phyloP scores from a whole-genome alignment of 2,888 invertebrate genomes.

The Drosophila putrida region DNA sequence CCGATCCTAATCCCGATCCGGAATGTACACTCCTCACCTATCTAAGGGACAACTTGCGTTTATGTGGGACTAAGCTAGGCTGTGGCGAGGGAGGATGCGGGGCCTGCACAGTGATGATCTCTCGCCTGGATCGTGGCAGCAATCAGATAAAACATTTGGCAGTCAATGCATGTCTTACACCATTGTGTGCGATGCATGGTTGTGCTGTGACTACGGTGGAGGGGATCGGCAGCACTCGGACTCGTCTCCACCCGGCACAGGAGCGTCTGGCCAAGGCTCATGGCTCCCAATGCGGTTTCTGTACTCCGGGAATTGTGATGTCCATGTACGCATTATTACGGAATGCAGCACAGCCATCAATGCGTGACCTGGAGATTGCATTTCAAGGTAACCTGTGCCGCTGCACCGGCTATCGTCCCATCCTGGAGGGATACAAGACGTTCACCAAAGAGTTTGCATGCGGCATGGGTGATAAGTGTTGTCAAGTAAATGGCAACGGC shows the following conservation, averaged over 20 bases:
- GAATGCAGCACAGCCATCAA: constrained; percentile 89
- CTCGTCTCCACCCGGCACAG: constrained; percentile 93
- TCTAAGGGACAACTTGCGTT: constrained; percentile 90
- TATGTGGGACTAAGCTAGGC: constrained; percentile 96
- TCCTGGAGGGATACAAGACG: constrained; percentile 95
- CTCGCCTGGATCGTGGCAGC: constrained; percentile 88
- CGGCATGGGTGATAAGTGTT: constrained; percentile 90
- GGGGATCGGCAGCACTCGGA: constrained; percentile 94
- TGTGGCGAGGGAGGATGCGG: constrained; percentile 98
- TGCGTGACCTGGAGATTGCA: constrained; percentile 91
- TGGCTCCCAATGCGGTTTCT: constrained; percentile 98
- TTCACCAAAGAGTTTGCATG: constrained; percentile 90
- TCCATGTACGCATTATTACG: constrained; percentile 96
- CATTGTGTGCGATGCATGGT: constrained; percentile 94
- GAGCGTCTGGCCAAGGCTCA: constrained; percentile 95
- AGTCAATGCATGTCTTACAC: constrained; percentile 95
- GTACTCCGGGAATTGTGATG: constrained; percentile 98
- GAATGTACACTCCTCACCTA: constrained; percentile 94
- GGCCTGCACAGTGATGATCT: constrained; percentile 97
- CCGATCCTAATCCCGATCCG: constrained; percentile 91
- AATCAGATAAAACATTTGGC: constrained; percentile 89
- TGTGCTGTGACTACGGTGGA: constrained; percentile 96
- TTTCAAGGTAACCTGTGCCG: constrained; percentile 95
- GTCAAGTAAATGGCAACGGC: constrained; percentile 85
- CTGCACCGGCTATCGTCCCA: constrained; percentile 97